These are phyloP conservation scores for Drosophila mayaguana DNA, from an alignment of 2,888 invertebrate genomes.

Conservation along the genomic window DNA sequence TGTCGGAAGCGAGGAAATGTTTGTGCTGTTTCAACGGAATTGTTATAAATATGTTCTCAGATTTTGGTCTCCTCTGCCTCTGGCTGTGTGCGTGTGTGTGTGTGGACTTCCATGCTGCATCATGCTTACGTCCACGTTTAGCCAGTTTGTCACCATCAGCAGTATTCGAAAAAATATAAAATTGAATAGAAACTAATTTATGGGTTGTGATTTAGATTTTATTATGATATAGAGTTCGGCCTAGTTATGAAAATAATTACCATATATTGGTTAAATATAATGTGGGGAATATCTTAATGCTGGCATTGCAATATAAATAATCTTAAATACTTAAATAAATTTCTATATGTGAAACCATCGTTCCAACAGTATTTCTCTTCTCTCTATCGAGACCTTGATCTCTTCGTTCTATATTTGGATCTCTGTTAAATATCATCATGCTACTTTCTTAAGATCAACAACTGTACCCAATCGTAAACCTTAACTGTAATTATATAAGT, in stretches of 20 bases:
- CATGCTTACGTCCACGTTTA: slow-evolving; percentile 5
- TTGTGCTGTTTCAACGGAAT: slow-evolving; percentile 65
- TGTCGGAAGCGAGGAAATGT: slow-evolving; percentile 80
- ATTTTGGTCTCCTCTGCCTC: slow-evolving; percentile 14
- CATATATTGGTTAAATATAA: neutral
- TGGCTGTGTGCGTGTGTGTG: neutral
- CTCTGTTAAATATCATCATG: neutral
- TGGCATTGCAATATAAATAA: neutral
- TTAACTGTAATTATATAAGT: neutral
- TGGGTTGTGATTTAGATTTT: slow-evolving; percentile 2
- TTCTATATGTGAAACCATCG: too few species aligned
- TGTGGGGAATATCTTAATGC: neutral
- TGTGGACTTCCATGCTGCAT: slow-evolving; percentile 12
- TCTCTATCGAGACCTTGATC: too few species aligned
- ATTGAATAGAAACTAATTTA: slow-evolving; percentile 15
- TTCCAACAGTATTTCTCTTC: too few species aligned
- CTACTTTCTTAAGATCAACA: neutral
- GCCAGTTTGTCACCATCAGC: slow-evolving; percentile 17
- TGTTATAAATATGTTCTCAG: slow-evolving; percentile 64
- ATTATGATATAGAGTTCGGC: neutral
- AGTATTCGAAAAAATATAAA: neutral
- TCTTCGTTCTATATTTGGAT: neutral
- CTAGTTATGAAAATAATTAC: neutral
- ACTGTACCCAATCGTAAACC: neutral
- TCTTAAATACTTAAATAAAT: neutral